A percentile compares a stretch with the other conserved stretches of the same genome.
Evolutionary conservation across 2,113 vertebrate genomes (phyloP).

Genomic region (Gopherus evgoodei): DNA sequence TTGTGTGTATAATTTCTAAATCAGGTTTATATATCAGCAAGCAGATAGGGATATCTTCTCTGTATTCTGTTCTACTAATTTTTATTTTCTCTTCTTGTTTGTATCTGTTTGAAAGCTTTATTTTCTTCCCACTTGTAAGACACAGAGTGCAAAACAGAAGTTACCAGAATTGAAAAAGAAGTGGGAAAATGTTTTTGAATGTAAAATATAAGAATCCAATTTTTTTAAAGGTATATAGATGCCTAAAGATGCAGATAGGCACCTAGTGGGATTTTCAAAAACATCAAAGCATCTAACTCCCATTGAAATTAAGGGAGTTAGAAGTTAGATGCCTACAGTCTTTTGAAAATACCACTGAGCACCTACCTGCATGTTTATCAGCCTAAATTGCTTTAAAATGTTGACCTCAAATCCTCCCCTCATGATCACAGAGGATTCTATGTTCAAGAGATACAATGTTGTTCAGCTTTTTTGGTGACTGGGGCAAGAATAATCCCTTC

Average conservation of each 20-base stretch:
- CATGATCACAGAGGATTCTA: background rate
- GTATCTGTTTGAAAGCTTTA: background rate
- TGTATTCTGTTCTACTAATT: background rate
- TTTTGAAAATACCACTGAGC: background rate
- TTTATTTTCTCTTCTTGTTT: background rate
- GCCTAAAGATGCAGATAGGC: background rate
- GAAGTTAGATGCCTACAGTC: background rate
- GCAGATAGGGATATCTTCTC: background rate
- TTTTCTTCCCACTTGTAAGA: background rate
- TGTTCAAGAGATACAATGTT: background rate
- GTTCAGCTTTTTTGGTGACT: background rate
- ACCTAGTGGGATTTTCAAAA: background rate
- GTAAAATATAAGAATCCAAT: background rate
- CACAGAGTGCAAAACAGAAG: background rate
- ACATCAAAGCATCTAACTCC: background rate
- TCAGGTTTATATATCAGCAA: slow-evolving; percentile 36
- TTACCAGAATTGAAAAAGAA: background rate
- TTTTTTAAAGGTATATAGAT: background rate
- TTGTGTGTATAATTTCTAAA: slow-evolving; percentile 38
- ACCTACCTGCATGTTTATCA: background rate
- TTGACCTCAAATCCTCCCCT: background rate
- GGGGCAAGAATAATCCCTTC: background rate
- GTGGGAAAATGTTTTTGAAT: background rate
- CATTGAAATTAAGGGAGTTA: background rate
- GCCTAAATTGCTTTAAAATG: background rate